These are phyloP conservation scores for Noturus placidus DNA, from an alignment of 2,113 vertebrate genomes.

Conservation along the genomic window DNA sequence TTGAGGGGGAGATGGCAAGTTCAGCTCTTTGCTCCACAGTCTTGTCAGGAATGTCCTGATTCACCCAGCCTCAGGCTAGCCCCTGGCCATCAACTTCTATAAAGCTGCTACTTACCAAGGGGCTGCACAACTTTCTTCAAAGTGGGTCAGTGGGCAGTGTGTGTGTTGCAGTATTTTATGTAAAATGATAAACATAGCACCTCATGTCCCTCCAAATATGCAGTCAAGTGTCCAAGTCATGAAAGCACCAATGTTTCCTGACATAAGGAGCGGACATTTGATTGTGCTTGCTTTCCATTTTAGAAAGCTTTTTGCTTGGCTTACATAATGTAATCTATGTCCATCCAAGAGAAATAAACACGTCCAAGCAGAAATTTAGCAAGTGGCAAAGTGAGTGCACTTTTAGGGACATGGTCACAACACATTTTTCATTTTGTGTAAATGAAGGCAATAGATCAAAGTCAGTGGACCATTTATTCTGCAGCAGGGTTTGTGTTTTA, in stretches of 20 bases:
- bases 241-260: conserved; percentile 26
- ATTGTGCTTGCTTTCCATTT: conserved; percentile 18
- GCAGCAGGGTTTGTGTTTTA: not conserved
- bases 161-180: conserved; percentile 59
- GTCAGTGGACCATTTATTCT: not conserved
- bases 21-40: conserved; percentile 27
- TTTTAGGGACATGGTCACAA: not conserved
- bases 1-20: not conserved
- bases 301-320: conserved; percentile 22
- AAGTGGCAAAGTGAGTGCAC: not conserved
- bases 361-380: not conserved
- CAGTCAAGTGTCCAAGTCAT: conserved; percentile 13
- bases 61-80: conserved; percentile 57
- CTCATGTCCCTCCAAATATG: conserved; percentile 51
- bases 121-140: conserved; percentile 49
- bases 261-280: conserved; percentile 17
- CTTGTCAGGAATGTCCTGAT: conserved; percentile 44
- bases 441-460: conserved; percentile 20
- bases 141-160: conserved; percentile 59
- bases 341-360: not conserved
- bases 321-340: conserved; percentile 20
- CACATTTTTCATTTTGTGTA: not conserved
- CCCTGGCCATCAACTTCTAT: conserved; percentile 57
- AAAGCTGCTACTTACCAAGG: conserved; percentile 55
- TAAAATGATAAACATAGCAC: conserved; percentile 53